Base-by-base conservation (phyloP, 2,888 invertebrate genomes). In the Resseliella maxima region DNA sequence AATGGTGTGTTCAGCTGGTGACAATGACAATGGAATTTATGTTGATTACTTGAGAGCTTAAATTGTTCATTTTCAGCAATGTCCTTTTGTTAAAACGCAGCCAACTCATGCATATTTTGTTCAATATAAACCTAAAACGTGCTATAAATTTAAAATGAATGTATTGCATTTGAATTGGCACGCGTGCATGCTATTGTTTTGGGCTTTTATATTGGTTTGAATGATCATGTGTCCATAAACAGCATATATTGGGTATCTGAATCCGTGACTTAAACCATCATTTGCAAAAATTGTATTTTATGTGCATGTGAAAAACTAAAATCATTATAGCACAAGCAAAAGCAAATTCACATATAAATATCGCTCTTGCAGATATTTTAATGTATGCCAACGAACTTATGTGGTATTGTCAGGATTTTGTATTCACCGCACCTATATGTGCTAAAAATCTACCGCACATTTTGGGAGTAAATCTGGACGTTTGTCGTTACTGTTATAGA, bases 1-100 rank as follows among this genome's bases (percentile, higher is more conserved):
- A 15, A 31, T 72, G n/a, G 31, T 31, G 72, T 35, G 46, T 18
- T 72, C 72, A 72, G 72, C 3, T 72, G 72, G 31, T 72, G 72
- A 18, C 72, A 72, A 72, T 72, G 72, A 72, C 72, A 72, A 72
- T 72, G 31, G 72, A 72, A 72, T 72, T 72, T 72, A 72, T 72
- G 72, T 72, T 72, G 72, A 72, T 72, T 35, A 72, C 72, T 72
- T 27, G 72, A 72, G 72, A 12, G 35, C 31, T 72, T 72, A 72
- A 72, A 72, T 72, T 72, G 72, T 35, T 72, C 72, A 72, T 72
- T 72, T 72, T 6, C 27, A 31, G 15, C 18, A 50, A 31, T 31
- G 31, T 31, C 72, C 72, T 35, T 72, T 72, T 35, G 59, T 59
- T 59, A 24, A 8, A 41, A 41, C 3, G 59, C n/a, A 2, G 24